A percentile compares a stretch with the other conserved stretches of the same genome.
phyloP scores from a whole-genome alignment of 2,888 invertebrate genomes.

The Anoplius nigerrimus region DNA sequence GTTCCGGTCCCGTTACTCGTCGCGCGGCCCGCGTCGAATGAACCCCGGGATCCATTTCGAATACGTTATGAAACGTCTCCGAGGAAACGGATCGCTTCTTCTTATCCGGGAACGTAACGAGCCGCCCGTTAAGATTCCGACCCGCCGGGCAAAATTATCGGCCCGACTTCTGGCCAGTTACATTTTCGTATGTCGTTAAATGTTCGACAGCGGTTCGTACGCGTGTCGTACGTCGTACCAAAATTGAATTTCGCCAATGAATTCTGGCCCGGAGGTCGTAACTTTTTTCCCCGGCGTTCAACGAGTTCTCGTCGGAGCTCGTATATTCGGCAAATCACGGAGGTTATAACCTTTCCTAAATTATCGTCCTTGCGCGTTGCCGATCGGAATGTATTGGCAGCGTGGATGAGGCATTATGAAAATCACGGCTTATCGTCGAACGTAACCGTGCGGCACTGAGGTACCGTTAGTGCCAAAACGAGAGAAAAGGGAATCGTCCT shows the following conservation, averaged over 20 bases:
- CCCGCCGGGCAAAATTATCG: slow-evolving; percentile 12
- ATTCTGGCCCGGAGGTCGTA: too few species aligned
- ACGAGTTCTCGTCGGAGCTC: too few species aligned
- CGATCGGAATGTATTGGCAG: not conserved
- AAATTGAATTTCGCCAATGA: too few species aligned
- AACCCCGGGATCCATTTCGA: slow-evolving; percentile 17
- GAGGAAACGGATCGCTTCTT: slow-evolving; percentile 30
- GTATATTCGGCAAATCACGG: too few species aligned
- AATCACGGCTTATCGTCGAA: slow-evolving; percentile 37
- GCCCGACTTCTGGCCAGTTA: too few species aligned
- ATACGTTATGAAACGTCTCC: slow-evolving; percentile 25
- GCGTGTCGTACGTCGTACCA: too few species aligned
- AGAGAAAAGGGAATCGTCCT: too few species aligned
- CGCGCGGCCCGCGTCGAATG: not conserved
- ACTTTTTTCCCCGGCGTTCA: too few species aligned
- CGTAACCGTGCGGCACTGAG: not conserved
- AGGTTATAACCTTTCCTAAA: too few species aligned
- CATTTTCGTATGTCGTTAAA: too few species aligned
- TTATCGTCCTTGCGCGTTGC: too few species aligned
- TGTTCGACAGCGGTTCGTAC: not conserved
- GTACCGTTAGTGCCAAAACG: slow-evolving; percentile 18
- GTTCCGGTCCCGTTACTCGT: not conserved
- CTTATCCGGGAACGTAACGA: not conserved
- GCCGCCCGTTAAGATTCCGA: not conserved
- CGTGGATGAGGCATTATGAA: slow-evolving; percentile 22